Base-by-base conservation (phyloP, 2,888 invertebrate genomes). In the Rhopalosiphum nymphaeae region DNA sequence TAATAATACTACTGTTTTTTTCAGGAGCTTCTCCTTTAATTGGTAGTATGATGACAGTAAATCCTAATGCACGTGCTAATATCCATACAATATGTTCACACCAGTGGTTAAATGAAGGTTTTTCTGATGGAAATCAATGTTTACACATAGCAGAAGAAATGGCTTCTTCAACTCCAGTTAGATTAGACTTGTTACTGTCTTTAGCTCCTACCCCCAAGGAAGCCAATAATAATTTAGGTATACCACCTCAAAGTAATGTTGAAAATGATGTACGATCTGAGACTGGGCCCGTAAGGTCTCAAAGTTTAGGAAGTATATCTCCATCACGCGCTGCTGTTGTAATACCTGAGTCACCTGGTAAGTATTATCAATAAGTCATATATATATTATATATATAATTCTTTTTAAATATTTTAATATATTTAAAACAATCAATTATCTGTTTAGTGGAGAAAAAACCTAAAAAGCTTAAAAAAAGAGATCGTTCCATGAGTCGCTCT, bases 51-150 rank as follows among this genome's bases (percentile, higher is more conserved):
- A 96, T 99, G 95, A 98, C 98, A 0, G 99, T 99, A 86, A 98
- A 98, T 95, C 98, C 99, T 0, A 96, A 97, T 90, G 97, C 98
- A 95, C 97, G 99, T 95, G 99, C 99, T 21, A 98, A 98, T 95
- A 98, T 99, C 95, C 98, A 98, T 95, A 98, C 98, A 96, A 99
- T 99, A 95, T 99, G 99, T 96, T 97, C 97, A 88, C 98, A 99
- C 96, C 98, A 98, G 98, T 99, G 99, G 99, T 98, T 99, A 95
- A 99, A 99, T 96, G 97, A 97, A 95, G 97, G 97, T 0, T 98
- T 98, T 95, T 97, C 97, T 95, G 97, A 97, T 67, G 98, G 97
- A 87, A n/a, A 91, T 56, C 61, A 91, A 67, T 98, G 99, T 96
- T 96, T 98, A 95, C 98, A 98, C 95, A 97, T 98, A 95, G 98